Conservation (phyloP, 2,888 invertebrate species). For the Synergus laeviventris region DNA sequence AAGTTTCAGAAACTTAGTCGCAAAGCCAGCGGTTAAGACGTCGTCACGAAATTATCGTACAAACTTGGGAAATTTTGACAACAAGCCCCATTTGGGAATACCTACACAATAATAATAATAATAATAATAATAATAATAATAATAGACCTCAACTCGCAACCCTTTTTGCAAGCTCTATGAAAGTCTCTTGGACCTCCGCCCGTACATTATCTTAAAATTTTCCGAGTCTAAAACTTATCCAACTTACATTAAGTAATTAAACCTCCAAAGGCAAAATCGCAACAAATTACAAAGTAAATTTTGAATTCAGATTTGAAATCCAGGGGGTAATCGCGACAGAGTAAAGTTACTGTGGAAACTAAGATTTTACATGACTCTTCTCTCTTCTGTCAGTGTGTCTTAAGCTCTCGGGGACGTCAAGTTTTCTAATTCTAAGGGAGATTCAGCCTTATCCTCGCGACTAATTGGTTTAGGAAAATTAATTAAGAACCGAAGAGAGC, state of each 20-base stretch:
- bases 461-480: conserved; percentile 71
- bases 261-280: conserved; percentile 43
- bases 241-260: neutral
- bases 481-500: conserved; percentile 65
- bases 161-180: conserved; percentile 30
- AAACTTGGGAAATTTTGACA: conserved; percentile 58
- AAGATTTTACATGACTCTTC: conserved; percentile 25
- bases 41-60: conserved; percentile 54
- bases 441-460: conserved; percentile 59
- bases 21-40: conserved; percentile 59
- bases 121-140: conserved; percentile 46
- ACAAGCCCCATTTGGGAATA: conserved; percentile 59
- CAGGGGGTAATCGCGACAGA: conserved; percentile 2
- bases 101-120: conserved; percentile 49
- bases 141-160: conserved; percentile 36
- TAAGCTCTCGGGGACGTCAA: conserved; percentile 45
- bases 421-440: conserved; percentile 60
- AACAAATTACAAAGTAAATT: conserved; percentile 34
- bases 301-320: conserved; percentile 12
- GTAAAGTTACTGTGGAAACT: neutral
- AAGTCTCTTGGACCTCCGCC: conserved; percentile 66
- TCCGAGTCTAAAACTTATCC: neutral
- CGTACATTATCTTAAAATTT: conserved; percentile 44
- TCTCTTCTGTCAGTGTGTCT: conserved; percentile 51
- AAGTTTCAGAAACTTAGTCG: conserved; percentile 31